These are phyloP conservation scores for Stenchaetothrips biformis DNA, from an alignment of 2,888 invertebrate species.

Conservation along the genomic window DNA sequence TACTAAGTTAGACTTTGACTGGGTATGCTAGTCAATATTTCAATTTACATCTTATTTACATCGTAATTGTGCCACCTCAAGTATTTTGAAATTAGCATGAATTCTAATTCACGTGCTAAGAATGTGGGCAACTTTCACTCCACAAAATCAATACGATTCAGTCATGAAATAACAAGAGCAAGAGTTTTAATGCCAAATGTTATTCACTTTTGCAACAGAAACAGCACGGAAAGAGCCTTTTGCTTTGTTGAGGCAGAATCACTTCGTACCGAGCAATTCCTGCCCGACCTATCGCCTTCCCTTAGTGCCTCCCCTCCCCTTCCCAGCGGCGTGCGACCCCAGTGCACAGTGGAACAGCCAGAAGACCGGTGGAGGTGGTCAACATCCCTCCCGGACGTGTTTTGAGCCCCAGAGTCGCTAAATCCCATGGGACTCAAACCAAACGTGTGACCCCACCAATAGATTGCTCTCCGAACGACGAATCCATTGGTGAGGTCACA, in stretches of 20 bases:
- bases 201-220: background rate
- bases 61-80: background rate
- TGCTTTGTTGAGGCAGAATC: background rate
- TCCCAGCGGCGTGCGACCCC: too few relatives aligned
- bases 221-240: background rate
- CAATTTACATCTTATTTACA: background rate
- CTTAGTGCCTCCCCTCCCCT: too few relatives aligned
- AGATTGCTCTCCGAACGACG: too few relatives aligned
- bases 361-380: too few relatives aligned
- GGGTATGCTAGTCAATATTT: background rate
- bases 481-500: too few relatives aligned
- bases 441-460: too few relatives aligned
- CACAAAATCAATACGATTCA: background rate
- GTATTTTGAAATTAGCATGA: background rate
- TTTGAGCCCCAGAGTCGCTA: too few relatives aligned
- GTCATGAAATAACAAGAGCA: background rate
- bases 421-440: too few relatives aligned
- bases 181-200: background rate
- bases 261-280: background rate
- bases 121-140: background rate
- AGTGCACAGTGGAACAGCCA: too few relatives aligned
- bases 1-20: background rate
- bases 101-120: background rate
- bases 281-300: too few relatives aligned
- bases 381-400: too few relatives aligned